Base-by-base conservation (phyloP, 2,888 invertebrate genomes). In the Syritta pipiens region DNA sequence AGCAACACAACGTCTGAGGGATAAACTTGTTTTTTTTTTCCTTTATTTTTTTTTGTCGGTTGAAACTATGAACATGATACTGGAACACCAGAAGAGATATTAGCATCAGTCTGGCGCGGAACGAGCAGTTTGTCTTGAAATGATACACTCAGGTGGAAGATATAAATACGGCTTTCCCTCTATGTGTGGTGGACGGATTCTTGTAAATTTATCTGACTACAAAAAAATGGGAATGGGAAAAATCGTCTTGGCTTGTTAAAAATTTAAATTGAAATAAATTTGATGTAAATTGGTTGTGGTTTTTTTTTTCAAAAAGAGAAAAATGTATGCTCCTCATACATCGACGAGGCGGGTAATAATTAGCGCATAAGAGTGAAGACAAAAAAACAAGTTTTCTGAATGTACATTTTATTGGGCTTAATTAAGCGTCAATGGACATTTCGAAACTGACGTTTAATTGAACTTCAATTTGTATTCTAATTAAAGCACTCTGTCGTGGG, bases 231-330 rank as follows among this genome's bases (percentile, higher is more conserved):
- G n/a, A n/a, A n/a, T n/a, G n/a, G n/a, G n/a, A n/a, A n/a, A n/a
- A n/a, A n/a, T n/a, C n/a, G n/a, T n/a, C n/a, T n/a, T n/a, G n/a
- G n/a, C n/a, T n/a, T n/a, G n/a, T n/a, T 9, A 28, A 46, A 69
- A 69, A 59, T 57, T 69, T 35, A 62, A 68, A 62, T 42, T 57
- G 57, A 19, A 69, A 63, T 76, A 76, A 76, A 51, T 51, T 74
- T 35, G 48, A 49, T 55, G 42, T 57, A 60, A 60, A 53, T 30
- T 40, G 40, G n/a, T 69, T 53, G 57, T 46, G 9, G 12, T 46
- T 55, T 57, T 32, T 24, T 48, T 46, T 30, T 20, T 37, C 26
- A 17, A 2, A 65, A 35, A 44, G n/a, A n/a, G n/a, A n/a, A n/a
- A n/a, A n/a, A n/a, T n/a, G n/a, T n/a, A n/a, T 32, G n/a, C 19